Base-by-base conservation (phyloP, 2,888 invertebrate genomes). In the Troglohyphantes excavatus region DNA sequence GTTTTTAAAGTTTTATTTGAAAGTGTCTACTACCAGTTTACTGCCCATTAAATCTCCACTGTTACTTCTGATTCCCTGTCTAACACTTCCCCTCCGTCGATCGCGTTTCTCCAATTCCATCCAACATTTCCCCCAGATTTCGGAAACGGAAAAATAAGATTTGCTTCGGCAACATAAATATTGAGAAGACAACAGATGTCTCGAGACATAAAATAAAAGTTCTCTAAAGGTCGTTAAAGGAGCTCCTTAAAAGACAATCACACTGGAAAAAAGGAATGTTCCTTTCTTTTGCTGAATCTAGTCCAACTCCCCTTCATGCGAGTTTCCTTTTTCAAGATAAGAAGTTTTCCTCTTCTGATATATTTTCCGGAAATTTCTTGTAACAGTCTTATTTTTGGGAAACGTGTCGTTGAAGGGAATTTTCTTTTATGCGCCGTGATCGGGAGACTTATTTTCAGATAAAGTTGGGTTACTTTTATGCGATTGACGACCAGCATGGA, bases 191-290 rank as follows among this genome's bases (percentile, higher is more conserved):
- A 39, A 39, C 39, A 39, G 39, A 39, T 39, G 39, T 21, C 23
- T 19, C 9, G 43, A 70, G 21, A 70, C 21, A 39, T 70, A 39
- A 39, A 39, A 43, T 70, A 21, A 43, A 70, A 70, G 70, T 43
- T 70, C 43, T 70, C n/a, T 43, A 26, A 70, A 43, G 70, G 70
- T 70, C 70, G 43, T 70, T 70, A 70, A 70, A 70, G 70, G 70
- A 70, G 43, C 70, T 43, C 70, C 70, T 70, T 43, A 43, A 70
- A 70, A 43, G 70, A 70, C 70, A 70, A 70, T 70, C 70, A n/a
- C 11, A 70, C 70, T 43, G 70, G 39, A 39, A 39, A 39, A 39
- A n/a, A n/a, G n/a, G n/a, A 67, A 67, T 7, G 29, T 70, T 70
- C 39, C 43, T 39, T 70, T 70, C 70, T 70, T 17, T 26, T n/a